Conservation (phyloP, 2,888 invertebrate species). For the Stomorhina lunata region DNA sequence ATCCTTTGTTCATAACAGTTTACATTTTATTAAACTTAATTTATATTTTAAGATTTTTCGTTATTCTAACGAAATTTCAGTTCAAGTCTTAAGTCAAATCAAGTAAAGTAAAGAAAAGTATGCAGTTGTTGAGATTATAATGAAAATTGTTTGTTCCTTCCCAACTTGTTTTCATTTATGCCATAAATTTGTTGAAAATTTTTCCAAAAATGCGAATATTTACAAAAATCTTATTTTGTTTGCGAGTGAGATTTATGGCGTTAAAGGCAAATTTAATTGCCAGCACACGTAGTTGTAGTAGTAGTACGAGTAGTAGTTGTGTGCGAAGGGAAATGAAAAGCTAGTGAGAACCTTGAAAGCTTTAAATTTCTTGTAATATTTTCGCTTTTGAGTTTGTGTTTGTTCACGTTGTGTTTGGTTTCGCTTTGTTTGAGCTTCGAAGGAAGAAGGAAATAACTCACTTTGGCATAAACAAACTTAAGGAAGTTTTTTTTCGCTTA, state of each 20-base stretch:
- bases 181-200: slow-evolving; percentile 22
- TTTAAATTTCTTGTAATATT: slow-evolving; percentile 1
- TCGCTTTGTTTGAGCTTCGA: neutral
- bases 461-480: neutral
- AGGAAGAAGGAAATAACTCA: slow-evolving; percentile 4
- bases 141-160: neutral
- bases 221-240: slow-evolving; percentile 26
- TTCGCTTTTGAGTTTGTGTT: neutral
- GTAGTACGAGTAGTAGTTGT: no score
- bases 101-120: no score
- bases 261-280: slow-evolving; percentile 34
- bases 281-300: slow-evolving; percentile 21
- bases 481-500: neutral
- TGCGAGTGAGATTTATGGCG: slow-evolving; percentile 27
- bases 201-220: slow-evolving; percentile 22
- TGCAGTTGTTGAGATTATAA: neutral
- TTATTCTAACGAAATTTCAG: neutral
- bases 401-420: neutral
- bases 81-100: neutral
- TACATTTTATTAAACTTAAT: neutral
- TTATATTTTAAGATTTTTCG: neutral
- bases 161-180: neutral
- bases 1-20: neutral
- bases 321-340: no score
- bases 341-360: slow-evolving; percentile 20